Evolutionary conservation across 1,140 invertebrate genomes (phyloP).

Genomic region (Rhynchophorus ferrugineus): DNA sequence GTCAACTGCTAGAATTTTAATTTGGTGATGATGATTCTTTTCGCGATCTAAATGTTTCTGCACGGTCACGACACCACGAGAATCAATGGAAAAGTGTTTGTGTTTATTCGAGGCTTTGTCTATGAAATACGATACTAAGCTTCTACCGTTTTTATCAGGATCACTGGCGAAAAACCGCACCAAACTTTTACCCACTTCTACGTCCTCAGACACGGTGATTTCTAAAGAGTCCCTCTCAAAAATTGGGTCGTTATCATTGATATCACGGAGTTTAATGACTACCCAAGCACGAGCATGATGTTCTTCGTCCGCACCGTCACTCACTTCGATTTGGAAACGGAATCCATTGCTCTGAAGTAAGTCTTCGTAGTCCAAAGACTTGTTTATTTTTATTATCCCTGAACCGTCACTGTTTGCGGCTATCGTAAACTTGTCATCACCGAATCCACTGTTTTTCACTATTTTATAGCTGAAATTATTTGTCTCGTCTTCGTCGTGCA

Average conservation of each 20-base stretch:
- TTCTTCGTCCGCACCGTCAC: slow-evolving; percentile 89
- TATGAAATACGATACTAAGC: slow-evolving; percentile 77
- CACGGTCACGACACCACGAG: slow-evolving; percentile 86
- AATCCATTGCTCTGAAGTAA: slow-evolving; percentile 86
- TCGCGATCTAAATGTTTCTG: slow-evolving; percentile 83
- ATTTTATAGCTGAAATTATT: slow-evolving; percentile 96
- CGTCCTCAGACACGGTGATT: slow-evolving; percentile 83
- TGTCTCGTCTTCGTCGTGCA: slow-evolving; percentile 92
- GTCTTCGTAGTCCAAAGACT: slow-evolving; percentile 89
- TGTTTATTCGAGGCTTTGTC: slow-evolving; percentile 83
- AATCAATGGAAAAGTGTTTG: slow-evolving; percentile 83
- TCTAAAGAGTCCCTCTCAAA: slow-evolving; percentile 88
- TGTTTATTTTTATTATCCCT: slow-evolving; percentile 88
- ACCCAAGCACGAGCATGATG: slow-evolving; percentile 94
- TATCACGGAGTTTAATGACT: slow-evolving; percentile 82
- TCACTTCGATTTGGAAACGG: slow-evolving; percentile 85
- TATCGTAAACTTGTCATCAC: slow-evolving; percentile 41
- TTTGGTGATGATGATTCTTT: slow-evolving; percentile 84
- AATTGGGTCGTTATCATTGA: slow-evolving; percentile 91
- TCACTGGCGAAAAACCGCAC: slow-evolving; percentile 90
- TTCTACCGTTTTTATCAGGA: slow-evolving; percentile 87
- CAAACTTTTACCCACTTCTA: slow-evolving; percentile 77
- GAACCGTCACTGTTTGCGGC: slow-evolving; percentile 91
- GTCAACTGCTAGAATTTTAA: slow-evolving; percentile 91
- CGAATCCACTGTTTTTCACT: slow-evolving; percentile 83